Evolutionary conservation across 2,113 vertebrate species (phyloP).

Genomic region (Nycticebus coucang): DNA sequence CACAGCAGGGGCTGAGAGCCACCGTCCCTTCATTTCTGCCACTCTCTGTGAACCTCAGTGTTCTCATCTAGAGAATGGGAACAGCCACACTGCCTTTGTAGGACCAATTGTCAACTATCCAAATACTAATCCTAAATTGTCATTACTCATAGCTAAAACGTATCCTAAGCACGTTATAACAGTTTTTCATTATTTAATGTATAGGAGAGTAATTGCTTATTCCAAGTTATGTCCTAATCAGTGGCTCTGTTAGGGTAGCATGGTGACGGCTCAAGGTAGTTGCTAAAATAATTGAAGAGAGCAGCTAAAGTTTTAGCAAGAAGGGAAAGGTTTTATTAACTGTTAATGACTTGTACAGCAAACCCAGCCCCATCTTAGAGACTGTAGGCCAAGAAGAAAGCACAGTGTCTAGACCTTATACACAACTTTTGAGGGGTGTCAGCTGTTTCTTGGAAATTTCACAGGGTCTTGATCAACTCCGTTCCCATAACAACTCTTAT

Average conservation of each 20-base stretch:
- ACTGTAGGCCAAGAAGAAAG: too few species aligned
- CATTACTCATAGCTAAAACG: neutral
- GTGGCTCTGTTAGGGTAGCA: neutral
- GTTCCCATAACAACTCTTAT: too few species aligned
- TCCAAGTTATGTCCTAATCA: neutral
- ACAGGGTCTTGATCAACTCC: too few species aligned
- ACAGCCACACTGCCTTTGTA: neutral
- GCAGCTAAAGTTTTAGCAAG: too few species aligned
- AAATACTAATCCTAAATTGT: neutral
- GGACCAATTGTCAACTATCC: neutral
- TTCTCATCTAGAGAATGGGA: constrained; percentile 6
- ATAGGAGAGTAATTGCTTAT: neutral
- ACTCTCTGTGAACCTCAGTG: neutral
- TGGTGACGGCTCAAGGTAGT: too few species aligned
- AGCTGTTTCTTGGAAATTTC: too few species aligned
- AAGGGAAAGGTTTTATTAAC: too few species aligned
- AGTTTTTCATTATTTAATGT: neutral
- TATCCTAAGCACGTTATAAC: neutral
- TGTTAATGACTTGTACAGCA: too few species aligned
- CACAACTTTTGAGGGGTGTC: too few species aligned
- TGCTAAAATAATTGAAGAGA: too few species aligned
- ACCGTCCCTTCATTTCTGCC: neutral
- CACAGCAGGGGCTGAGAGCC: neutral
- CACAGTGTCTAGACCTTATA: too few species aligned
- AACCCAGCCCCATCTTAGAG: too few species aligned